Evolutionary conservation across 2,113 vertebrate species (phyloP), one percentile per base, ranked within the genome.

Genomic region (Boulengeromyrus knoepffleri): DNA sequence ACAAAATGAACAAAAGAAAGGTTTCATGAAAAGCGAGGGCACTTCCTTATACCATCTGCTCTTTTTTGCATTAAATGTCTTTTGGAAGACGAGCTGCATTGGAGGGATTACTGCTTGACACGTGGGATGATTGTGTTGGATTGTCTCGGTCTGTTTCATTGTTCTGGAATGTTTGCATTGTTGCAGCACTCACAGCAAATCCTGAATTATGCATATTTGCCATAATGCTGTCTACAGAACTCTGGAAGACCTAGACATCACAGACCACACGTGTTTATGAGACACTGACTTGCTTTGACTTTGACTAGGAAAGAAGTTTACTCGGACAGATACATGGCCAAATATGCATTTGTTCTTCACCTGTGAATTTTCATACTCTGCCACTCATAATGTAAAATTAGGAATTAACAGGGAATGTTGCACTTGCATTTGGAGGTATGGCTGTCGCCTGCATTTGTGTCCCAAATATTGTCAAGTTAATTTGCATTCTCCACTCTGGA

Each of bases 1-100:
- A 17, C 27, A 56, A 47, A 46, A 87, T 31, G 27, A 47, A 62
- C 42, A 62, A 66, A 42, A 80, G 74, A 80, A 17, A 39, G 24
- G 46, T 74, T 74, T 74, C 8, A 15, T 27, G 19, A 47, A 66
- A 74, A 70, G 10, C 62, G 42, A 47, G 17, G 58, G 39, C 12
- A 21, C 50, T 58, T 88, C 39, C 58, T 36, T 49, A n/a, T 46
- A 12, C 88, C 88, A 88, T 70, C 88, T 88, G 88, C n/a, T 88
- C 31, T 13, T 74, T 46, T 74, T 70, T 46, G 45, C 58, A 46
- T 70, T 27, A 13, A 56, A n/a, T 42, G 27, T 66, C 42, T 70
- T 70, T 47, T 88, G 87, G 56, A 88, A 88, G 88, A 49, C 2
- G 13, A 31, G 58, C 31, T 0, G 13, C 42, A 74, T 46, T 3